These are phyloP conservation scores for Empidonax alnorum DNA, from an alignment of 2,113 vertebrate genomes.

Conservation along the genomic window DNA sequence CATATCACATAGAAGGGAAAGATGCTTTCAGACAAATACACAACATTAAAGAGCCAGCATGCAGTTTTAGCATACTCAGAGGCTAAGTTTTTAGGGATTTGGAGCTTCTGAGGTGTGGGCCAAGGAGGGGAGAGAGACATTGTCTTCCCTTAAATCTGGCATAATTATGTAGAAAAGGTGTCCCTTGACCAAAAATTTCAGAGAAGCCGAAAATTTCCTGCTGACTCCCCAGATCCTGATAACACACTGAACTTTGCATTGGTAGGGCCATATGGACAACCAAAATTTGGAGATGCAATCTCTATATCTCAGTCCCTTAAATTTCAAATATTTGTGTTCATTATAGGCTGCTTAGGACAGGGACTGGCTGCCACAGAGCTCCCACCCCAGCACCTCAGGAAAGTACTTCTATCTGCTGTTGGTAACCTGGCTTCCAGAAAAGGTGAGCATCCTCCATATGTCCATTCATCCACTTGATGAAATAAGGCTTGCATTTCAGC, in stretches of 20 bases:
- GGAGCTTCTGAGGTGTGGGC: not conserved
- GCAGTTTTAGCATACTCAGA: not conserved
- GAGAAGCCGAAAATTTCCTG: not conserved
- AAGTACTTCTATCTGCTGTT: fast-evolving
- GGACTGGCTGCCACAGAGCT: not conserved
- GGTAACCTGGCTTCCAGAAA: not conserved
- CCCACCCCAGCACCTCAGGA: not conserved
- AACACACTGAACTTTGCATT: not conserved
- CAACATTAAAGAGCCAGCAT: not conserved
- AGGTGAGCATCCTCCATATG: fast-evolving
- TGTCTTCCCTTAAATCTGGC: not conserved
- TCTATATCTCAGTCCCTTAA: not conserved
- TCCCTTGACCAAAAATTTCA: not conserved
- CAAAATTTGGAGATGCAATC: not conserved
- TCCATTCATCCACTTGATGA: not conserved
- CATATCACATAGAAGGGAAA: not conserved
- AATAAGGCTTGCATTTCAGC: not conserved
- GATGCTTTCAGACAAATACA: conserved; percentile 13
- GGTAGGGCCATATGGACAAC: not conserved
- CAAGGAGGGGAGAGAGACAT: not conserved
- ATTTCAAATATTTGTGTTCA: not conserved
- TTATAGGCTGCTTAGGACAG: not conserved
- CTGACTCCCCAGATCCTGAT: not conserved
- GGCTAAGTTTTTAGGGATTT: not conserved
- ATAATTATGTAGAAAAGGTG: not conserved